phyloP scores from a whole-genome alignment of 2,888 invertebrate genomes.

The Hydroisotoma schaefferi region DNA sequence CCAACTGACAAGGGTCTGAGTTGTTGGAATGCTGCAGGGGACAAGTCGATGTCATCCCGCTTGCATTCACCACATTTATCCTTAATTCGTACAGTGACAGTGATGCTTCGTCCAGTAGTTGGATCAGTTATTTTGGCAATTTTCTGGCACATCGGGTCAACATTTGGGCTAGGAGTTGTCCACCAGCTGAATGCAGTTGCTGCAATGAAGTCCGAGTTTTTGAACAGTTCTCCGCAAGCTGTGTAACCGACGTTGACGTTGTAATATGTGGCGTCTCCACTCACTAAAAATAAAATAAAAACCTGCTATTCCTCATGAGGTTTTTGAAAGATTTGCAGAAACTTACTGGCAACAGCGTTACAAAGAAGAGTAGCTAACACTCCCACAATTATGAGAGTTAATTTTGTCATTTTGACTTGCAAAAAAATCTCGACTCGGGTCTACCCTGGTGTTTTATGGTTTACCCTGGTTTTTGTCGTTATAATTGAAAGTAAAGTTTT shows the following conservation, averaged over 20 bases:
- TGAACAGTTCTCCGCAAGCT: constrained; percentile 16
- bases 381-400: background rate
- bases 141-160: constrained; percentile 18
- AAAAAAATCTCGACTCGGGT: too few relatives aligned
- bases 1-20: constrained; percentile 11
- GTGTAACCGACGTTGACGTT: constrained; percentile 14
- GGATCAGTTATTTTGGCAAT: constrained; percentile 9
- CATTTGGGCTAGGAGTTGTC: constrained; percentile 13
- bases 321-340: background rate
- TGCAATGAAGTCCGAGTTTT: constrained; percentile 13
- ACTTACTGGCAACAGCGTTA: background rate
- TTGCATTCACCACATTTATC: constrained; percentile 19
- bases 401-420: background rate
- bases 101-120: background rate
- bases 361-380: background rate
- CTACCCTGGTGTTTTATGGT: too few relatives aligned
- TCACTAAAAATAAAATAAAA: background rate
- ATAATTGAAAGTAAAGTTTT: too few relatives aligned
- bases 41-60: constrained; percentile 17
- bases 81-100: constrained; percentile 4
- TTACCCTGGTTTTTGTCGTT: too few relatives aligned
- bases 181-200: constrained; percentile 12
- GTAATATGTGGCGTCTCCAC: constrained; percentile 23
- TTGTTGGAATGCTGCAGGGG: constrained; percentile 10
- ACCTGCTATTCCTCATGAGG: too few relatives aligned